phyloP scores from a whole-genome alignment of 1,140 invertebrate genomes.

The Archegozetes longisetosus region DNA sequence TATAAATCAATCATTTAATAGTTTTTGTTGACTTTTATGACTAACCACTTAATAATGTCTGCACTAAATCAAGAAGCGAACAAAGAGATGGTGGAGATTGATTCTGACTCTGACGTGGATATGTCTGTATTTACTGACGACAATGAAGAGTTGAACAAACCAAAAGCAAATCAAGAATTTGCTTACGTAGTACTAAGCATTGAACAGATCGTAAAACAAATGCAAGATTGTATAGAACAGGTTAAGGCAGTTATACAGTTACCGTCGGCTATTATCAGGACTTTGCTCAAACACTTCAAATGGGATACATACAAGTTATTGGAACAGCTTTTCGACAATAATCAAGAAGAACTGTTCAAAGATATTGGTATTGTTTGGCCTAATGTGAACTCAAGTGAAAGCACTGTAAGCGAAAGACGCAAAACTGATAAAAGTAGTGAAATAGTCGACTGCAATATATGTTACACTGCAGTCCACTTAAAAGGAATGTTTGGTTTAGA shows the following conservation, averaged over 20 bases:
- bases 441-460: conserved; percentile 77
- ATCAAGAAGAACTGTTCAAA: background rate
- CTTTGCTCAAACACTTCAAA: background rate
- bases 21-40: no score
- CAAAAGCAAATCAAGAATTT: background rate
- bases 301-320: background rate
- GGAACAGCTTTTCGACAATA: background rate
- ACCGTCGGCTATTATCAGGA: background rate
- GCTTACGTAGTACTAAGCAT: background rate
- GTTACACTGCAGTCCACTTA: conserved; percentile 32
- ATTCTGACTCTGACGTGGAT: no score
- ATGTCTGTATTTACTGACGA: no score
- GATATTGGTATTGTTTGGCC: background rate
- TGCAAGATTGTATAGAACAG: background rate
- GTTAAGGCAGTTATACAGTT: background rate
- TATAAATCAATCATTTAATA: no score
- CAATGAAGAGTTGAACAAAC: no score
- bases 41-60: no score
- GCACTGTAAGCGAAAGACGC: background rate
- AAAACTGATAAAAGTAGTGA: background rate
- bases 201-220: background rate
- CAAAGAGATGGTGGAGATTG: no score
- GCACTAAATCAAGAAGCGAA: no score
- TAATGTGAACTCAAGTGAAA: background rate
- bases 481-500: conserved; percentile 77